A percentile compares a stretch with the other conserved stretches of the same genome.
These are phyloP conservation scores for Antechinus flavipes DNA, from an alignment of 2,113 vertebrate genomes.

Conservation along the genomic window DNA sequence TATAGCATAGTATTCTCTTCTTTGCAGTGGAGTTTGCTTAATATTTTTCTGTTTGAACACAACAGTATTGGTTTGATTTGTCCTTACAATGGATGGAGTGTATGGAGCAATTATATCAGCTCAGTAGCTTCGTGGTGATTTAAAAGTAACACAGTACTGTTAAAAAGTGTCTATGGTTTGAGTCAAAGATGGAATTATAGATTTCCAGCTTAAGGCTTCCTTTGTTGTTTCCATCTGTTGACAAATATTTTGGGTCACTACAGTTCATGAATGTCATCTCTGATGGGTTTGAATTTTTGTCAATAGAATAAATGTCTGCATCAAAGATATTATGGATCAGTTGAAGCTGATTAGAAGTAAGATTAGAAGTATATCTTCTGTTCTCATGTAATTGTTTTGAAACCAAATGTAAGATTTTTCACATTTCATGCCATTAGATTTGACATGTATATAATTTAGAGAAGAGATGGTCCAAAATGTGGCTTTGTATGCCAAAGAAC, in stretches of 20 bases:
- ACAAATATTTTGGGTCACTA: too few species aligned
- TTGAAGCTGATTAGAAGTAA: too few species aligned
- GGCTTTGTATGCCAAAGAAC: not conserved
- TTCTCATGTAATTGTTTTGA: not conserved
- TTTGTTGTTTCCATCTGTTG: too few species aligned
- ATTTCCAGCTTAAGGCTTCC: not conserved
- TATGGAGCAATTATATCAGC: conserved; percentile 18
- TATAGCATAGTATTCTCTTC: too few species aligned
- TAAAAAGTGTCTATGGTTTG: conserved; percentile 39
- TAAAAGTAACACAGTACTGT: not conserved
- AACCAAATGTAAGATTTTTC: not conserved
- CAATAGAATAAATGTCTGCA: too few species aligned
- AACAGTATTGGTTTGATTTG: not conserved
- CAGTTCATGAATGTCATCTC: too few species aligned
- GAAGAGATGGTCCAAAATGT: not conserved
- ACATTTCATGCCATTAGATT: not conserved
- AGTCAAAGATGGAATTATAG: conserved; percentile 45
- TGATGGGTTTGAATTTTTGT: too few species aligned
- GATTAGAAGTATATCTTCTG: not conserved
- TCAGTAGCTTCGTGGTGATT: not conserved
- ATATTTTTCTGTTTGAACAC: not conserved
- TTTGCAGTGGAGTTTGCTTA: conserved; percentile 26
- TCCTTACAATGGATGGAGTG: not conserved
- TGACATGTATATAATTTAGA: not conserved
- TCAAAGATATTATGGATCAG: too few species aligned